Conservation (phyloP, 2,113 vertebrate genomes). For the Oostethus manadensis region DNA sequence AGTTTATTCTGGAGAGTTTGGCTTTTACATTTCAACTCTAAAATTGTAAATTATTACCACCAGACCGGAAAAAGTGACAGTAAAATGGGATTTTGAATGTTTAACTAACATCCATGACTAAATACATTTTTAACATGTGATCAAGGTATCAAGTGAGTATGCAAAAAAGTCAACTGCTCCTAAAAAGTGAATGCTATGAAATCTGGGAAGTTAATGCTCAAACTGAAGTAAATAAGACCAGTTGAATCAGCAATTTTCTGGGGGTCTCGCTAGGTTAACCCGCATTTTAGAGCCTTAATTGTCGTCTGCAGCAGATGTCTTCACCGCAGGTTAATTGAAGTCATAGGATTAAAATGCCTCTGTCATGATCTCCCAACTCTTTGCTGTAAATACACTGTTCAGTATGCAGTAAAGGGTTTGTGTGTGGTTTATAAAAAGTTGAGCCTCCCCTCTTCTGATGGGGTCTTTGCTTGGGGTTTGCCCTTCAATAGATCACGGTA, state of each 20-base stretch:
- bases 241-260: conserved; percentile 28
- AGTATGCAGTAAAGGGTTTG: conserved; percentile 13
- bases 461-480: conserved; percentile 45
- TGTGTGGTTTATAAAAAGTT: conserved; percentile 33
- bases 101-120: background rate
- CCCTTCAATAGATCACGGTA: conserved; percentile 55
- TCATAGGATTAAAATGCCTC: conserved; percentile 49
- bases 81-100: too few relatives aligned
- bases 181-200: background rate
- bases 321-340: conserved; percentile 62
- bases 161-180: too few relatives aligned
- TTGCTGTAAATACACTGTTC: conserved; percentile 39
- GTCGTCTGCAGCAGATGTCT: conserved; percentile 41
- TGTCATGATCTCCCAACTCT: conserved; percentile 41
- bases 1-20: too few relatives aligned
- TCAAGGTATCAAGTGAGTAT: too few relatives aligned
- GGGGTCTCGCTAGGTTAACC: conserved; percentile 23
- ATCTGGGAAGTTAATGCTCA: conserved; percentile 7
- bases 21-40: too few relatives aligned
- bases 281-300: conserved; percentile 44
- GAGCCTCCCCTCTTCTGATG: conserved; percentile 32
- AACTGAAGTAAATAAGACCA: conserved; percentile 32
- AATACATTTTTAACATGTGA: too few relatives aligned
- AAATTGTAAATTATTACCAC: too few relatives aligned
- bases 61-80: background rate